A percentile compares a stretch with the other conserved stretches of the same genome.
Conservation (phyloP, 2,797 vertebrate species). For the Ptychobarbus kaznakovi region DNA sequence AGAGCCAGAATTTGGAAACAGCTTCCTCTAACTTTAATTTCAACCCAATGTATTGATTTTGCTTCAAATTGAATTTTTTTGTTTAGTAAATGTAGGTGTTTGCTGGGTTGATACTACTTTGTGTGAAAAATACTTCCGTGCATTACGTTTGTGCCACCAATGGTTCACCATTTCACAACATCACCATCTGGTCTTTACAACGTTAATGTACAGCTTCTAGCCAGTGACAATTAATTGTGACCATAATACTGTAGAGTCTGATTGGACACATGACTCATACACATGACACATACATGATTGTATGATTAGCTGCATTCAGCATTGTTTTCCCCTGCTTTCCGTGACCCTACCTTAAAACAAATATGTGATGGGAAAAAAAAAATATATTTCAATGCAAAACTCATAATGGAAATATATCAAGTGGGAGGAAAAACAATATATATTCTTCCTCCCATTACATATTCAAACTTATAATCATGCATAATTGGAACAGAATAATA, state of each 20-base stretch:
- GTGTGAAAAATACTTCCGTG: not conserved
- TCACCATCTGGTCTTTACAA: not conserved
- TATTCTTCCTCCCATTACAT: not conserved
- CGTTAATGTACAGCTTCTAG: not conserved
- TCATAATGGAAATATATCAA: not conserved
- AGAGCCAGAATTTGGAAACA: not conserved
- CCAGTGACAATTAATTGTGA: not conserved
- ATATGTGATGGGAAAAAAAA: not conserved
- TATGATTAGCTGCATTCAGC: not conserved
- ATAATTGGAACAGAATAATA: not conserved
- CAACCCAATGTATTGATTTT: not conserved
- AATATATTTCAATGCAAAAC: not conserved
- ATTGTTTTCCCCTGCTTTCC: not conserved
- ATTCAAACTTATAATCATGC: not conserved
- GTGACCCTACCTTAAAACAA: not conserved
- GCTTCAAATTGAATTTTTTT: not conserved
- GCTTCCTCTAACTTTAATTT: not conserved
- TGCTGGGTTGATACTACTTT: too few relatives aligned
- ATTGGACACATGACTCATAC: too few relatives aligned
- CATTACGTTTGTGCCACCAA: not conserved
- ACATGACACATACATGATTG: too few relatives aligned
- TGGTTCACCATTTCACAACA: not conserved
- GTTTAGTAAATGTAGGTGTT: slow-evolving; percentile 42
- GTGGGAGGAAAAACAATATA: not conserved
- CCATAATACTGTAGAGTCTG: not conserved